Conservation (phyloP, 2,888 invertebrate species). For the Mythimna vitellina region DNA sequence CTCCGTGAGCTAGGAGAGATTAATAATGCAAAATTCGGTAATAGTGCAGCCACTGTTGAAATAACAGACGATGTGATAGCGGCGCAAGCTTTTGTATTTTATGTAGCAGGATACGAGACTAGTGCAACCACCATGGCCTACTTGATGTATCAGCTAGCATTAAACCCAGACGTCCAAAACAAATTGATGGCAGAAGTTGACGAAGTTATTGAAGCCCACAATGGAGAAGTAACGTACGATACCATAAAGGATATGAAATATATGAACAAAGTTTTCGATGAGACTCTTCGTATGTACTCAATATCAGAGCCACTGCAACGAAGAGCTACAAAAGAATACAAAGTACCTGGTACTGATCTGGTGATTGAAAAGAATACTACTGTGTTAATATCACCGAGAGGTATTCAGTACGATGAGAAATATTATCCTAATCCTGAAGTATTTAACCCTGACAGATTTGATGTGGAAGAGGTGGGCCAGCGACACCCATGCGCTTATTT, state of each 20-base stretch:
- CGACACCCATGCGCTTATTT: constrained; percentile 79
- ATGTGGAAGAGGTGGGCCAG: constrained; percentile 70
- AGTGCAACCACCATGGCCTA: constrained; percentile 81
- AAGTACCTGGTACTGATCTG: constrained; percentile 77
- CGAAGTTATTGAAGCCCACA: constrained; percentile 68
- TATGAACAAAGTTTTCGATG: constrained; percentile 78
- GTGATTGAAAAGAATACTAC: constrained; percentile 75
- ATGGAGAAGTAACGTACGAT: constrained; percentile 79
- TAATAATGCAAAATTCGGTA: constrained; percentile 59
- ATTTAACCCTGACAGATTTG: constrained; percentile 87
- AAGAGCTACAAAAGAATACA: constrained; percentile 74
- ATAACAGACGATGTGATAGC: constrained; percentile 76
- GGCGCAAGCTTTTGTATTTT: constrained; percentile 85
- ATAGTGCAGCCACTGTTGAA: constrained; percentile 58
- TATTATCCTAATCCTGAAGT: constrained; percentile 82
- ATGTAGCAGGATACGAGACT: constrained; percentile 85
- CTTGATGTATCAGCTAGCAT: constrained; percentile 57
- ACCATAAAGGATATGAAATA: constrained; percentile 79
- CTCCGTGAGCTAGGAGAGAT: constrained; percentile 69
- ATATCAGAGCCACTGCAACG: constrained; percentile 80
- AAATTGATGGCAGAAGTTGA: constrained; percentile 76
- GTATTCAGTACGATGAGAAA: constrained; percentile 81
- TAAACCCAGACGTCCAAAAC: constrained; percentile 78
- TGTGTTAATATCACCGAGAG: constrained; percentile 75
- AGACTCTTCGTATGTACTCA: constrained; percentile 84